A percentile compares a stretch with the other conserved stretches of the same genome.
Evolutionary conservation across 2,888 invertebrate genomes (phyloP).

Genomic region (Eilema caniola): DNA sequence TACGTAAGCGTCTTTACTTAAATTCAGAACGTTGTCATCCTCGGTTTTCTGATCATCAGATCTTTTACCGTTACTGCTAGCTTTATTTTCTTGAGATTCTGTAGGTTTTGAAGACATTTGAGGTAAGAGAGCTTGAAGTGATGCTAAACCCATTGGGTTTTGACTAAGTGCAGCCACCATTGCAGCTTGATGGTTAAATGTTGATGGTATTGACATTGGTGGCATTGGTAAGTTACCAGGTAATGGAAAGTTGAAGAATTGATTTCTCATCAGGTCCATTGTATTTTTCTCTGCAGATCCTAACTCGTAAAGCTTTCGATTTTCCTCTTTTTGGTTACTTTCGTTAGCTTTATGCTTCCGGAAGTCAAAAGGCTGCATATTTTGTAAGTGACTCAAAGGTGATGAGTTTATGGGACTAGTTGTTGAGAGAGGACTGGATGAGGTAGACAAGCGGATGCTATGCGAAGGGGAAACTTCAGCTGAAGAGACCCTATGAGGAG

Average conservation of each 20-base stretch:
- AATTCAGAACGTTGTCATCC: constrained; percentile 80
- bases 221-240: constrained; percentile 88
- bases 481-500: constrained; percentile 70
- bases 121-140: constrained; percentile 88
- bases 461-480: constrained; percentile 78
- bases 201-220: constrained; percentile 83
- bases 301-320: constrained; percentile 80
- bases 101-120: constrained; percentile 86
- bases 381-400: constrained; percentile 95
- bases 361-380: constrained; percentile 98
- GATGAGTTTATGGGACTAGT: constrained; percentile 90
- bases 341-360: constrained; percentile 87
- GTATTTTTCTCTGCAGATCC: constrained; percentile 76
- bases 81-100: constrained; percentile 77
- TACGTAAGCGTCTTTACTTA: constrained; percentile 80
- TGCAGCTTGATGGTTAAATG: constrained; percentile 88
- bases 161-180: constrained; percentile 88
- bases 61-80: constrained; percentile 65
- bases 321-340: constrained; percentile 72
- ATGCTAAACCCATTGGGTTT: constrained; percentile 87
- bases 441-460: constrained; percentile 78
- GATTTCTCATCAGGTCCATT: constrained; percentile 88
- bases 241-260: constrained; percentile 88
- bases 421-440: constrained; percentile 79
- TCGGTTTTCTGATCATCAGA: constrained; percentile 70